Conservation (phyloP, 37 sponge, comb jelly and placozoan genomes). For the Agelas oroides region DNA sequence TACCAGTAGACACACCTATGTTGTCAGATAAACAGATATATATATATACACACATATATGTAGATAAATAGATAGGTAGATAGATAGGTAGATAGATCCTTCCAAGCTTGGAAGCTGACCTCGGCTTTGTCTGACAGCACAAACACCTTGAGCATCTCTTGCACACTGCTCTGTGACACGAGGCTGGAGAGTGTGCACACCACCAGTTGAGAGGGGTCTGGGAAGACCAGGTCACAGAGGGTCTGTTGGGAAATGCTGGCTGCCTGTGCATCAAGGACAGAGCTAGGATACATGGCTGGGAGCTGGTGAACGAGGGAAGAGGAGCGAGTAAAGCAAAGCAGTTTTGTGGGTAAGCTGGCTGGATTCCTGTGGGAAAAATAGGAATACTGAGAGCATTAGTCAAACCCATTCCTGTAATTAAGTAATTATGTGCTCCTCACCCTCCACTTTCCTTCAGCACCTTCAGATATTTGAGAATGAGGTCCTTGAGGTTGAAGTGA, state of each 20-base stretch:
- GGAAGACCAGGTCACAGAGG: slow-evolving; percentile 26
- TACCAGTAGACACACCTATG: slow-evolving; percentile 32
- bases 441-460: slow-evolving; percentile 15
- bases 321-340: slow-evolving; percentile 88
- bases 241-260: background rate
- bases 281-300: slow-evolving; percentile 66
- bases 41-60: too few species aligned
- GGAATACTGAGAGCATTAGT: too few species aligned
- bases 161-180: slow-evolving; percentile 52
- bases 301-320: slow-evolving; percentile 81
- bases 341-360: slow-evolving; percentile 56
- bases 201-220: slow-evolving; percentile 33
- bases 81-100: too few species aligned
- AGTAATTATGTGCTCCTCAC: slow-evolving; percentile 16
- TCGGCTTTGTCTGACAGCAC: slow-evolving; percentile 41
- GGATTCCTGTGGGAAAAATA: background rate
- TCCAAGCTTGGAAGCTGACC: background rate
- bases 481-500: slow-evolving; percentile 83
- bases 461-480: slow-evolving; percentile 41
- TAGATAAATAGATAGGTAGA: too few species aligned
- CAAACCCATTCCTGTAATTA: too few species aligned
- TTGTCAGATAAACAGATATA: too few species aligned
- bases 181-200: slow-evolving; percentile 64
- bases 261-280: background rate
- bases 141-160: slow-evolving; percentile 52